phyloP scores from a whole-genome alignment of 2,113 vertebrate genomes.

The Edolisoma coerulescens region DNA sequence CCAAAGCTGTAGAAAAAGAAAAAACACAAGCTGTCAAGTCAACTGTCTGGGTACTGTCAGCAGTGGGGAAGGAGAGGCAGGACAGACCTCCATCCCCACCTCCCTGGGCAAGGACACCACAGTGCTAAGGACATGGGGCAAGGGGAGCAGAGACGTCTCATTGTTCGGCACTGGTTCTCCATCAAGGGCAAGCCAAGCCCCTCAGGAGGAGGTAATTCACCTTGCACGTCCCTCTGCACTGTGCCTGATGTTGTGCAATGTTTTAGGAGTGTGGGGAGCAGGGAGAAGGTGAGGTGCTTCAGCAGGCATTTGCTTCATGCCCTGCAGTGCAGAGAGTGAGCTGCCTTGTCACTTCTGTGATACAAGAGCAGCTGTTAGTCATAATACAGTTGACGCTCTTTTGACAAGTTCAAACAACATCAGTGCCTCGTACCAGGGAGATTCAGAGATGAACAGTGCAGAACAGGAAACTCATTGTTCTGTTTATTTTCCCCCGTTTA shows the following conservation, averaged over 20 bases:
- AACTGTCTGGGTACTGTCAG: neutral
- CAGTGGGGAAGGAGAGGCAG: neutral
- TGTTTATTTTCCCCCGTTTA: neutral
- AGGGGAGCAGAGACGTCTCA: neutral
- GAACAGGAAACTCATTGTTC: neutral
- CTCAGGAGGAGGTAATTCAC: neutral
- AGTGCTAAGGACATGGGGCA: neutral
- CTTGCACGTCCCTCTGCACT: neutral
- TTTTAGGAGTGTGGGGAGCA: neutral
- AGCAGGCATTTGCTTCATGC: neutral
- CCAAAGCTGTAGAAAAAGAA: conserved; percentile 10
- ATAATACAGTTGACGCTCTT: neutral
- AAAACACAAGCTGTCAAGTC: neutral
- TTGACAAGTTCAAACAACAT: neutral
- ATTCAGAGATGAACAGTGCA: neutral
- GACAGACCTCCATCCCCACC: neutral
- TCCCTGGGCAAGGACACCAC: neutral
- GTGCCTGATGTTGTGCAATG: neutral
- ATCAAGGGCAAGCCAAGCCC: neutral
- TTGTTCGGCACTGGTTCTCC: neutral
- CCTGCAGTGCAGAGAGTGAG: neutral
- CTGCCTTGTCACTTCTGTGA: neutral
- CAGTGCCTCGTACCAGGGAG: neutral
- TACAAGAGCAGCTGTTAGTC: neutral
- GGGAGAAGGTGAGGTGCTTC: neutral